Evolutionary conservation across 2,113 vertebrate species (phyloP), one percentile per base, ranked within the genome.

Genomic region (Myanophis thanlyinensis): DNA sequence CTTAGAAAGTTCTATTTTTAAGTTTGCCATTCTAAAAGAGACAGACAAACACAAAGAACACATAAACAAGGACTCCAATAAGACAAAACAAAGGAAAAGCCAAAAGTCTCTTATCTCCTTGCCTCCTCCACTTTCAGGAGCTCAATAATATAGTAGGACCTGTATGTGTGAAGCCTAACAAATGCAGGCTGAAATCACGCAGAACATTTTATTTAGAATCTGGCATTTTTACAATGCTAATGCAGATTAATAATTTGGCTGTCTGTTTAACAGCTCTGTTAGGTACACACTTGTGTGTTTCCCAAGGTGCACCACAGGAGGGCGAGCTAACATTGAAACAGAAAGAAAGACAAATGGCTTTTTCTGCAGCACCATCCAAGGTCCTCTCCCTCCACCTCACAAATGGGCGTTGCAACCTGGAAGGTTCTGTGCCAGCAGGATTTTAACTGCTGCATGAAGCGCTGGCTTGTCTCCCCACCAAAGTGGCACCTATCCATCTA

Each of bases 1-100:
- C 95, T 98, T 98, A 0, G 98, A 98, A 85, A 98, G 97, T 89
- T 98, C 98, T 3, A 98, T 98, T 96, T 98, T 98, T 93, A 98
- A 93, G 95, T 98, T 98, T 94, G 98, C 98, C 98, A 98, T 98
- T 94, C 98, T 98, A 93, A 91, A 96, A 96, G 1, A 88, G 6
- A 92, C n/a, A 52, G 87, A 88, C 13, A 92, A 12, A 53, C 23
- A n/a, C 20, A 89, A 91, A 54, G 84, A 44, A 91, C 53, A 22
- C 27, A 67, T 95, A n/a, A 96, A 94, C 54, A 13, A 94, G 52
- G 3, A 89, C n/a, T 12, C 27, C 6, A 91, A 53, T 85, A 89
- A 40, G 23, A 93, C 20, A 94, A 90, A 2, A 47, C 40, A 23
- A 1, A 56, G 40, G 51, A 54, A 2, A 47, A 47, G 13, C 73